A percentile compares a stretch with the other conserved stretches of the same genome.
Conservation (phyloP, 2,797 vertebrate species). For the Threskiornis aethiopicus region DNA sequence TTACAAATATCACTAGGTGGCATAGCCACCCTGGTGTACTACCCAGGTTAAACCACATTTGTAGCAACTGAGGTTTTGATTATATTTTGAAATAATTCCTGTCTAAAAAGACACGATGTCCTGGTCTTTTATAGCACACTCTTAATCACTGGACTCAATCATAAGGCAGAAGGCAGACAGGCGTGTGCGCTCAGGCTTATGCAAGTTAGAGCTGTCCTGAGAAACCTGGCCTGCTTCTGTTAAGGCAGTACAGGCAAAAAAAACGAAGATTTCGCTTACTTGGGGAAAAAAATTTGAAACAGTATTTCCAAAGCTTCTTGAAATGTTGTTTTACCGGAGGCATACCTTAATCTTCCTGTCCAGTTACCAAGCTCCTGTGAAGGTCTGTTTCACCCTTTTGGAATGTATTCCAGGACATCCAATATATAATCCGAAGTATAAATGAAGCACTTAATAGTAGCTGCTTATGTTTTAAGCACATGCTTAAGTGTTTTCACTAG, state of each 20-base stretch:
- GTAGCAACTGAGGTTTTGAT: background rate
- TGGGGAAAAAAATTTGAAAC: background rate
- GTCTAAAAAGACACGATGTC: background rate
- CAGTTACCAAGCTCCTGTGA: background rate
- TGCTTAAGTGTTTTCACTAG: background rate
- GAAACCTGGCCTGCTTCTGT: background rate
- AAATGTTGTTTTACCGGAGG: background rate
- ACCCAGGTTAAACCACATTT: background rate
- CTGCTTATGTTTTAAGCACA: background rate
- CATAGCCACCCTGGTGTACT: conserved; percentile 69
- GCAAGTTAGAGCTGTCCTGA: background rate
- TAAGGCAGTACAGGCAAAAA: background rate
- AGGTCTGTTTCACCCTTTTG: background rate
- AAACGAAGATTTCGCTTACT: background rate
- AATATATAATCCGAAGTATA: background rate
- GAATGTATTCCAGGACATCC: background rate
- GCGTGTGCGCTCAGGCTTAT: accelerated
- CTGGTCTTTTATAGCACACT: background rate
- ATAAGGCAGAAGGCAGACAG: background rate
- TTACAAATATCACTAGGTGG: conserved; percentile 72
- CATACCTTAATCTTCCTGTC: background rate
- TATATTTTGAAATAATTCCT: background rate
- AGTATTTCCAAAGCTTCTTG: background rate
- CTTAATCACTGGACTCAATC: background rate
- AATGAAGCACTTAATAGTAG: background rate